Evolutionary conservation across 1,140 invertebrate genomes (phyloP), one percentile per base, ranked within the genome.

Genomic region (Papilio polytes): DNA sequence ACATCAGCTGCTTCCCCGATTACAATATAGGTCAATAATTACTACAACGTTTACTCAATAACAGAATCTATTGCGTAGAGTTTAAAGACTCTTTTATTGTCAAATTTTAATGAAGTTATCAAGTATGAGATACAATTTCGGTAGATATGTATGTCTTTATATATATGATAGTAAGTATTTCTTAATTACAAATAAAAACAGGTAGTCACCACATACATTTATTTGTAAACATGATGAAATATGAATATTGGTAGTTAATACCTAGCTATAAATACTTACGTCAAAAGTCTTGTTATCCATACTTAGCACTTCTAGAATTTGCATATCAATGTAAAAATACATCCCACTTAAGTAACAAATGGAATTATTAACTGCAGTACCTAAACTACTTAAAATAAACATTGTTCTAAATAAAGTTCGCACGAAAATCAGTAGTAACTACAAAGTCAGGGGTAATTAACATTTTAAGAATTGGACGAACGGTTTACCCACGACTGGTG

Each of bases 1-100:
- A 81, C n/a, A 86, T 92, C 93, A 94, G 91, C 92, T 94, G 92
- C 89, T 85, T 84, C 73, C 78, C 82, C 83, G 85, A 88, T 87
- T 90, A 89, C 87, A 85, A 92, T 90, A 86, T 89, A 87, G 88
- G 88, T 90, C 87, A 91, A 85, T 92, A 88, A 90, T 81, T 85
- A 84, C 51, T 59, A n/a, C 48, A 74, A 80, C 31, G 59, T 70
- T 59, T 82, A 74, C 4, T 22, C 51, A 73, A 86, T 70, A 81
- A 85, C 26, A 76, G 22, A 74, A 81, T 82, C 79, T 90, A 66
- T 51, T 26, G 13, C n/a, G 41, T 59, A 72, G n/a, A 10, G 22
- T 63, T 78, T 85, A 81, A 85, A 74, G 77, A 74, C 80, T 31
- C 74, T 84, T 89, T 84, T 84, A 26, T n/a, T 22, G 7, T 74